phyloP scores from a whole-genome alignment of 2,888 invertebrate genomes.

The Lycocerus yunnanus region DNA sequence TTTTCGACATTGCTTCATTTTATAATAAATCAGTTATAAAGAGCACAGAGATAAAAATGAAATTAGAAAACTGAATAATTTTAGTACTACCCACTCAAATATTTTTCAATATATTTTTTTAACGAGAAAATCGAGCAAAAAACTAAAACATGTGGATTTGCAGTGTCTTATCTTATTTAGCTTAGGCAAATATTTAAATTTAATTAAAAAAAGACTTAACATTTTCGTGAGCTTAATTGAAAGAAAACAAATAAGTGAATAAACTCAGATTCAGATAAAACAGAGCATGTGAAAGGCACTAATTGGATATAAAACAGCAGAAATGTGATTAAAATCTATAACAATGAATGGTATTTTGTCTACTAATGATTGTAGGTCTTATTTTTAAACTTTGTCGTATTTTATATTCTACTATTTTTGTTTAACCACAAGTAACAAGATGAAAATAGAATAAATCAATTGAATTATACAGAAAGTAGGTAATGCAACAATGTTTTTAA shows the following conservation, averaged over 20 bases:
- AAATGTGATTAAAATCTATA: not conserved
- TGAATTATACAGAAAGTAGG: no score
- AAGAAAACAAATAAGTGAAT: not conserved
- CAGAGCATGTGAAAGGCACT: no score
- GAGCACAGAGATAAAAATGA: no score
- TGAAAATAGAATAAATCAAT: no score
- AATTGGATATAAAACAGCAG: not conserved
- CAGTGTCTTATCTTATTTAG: no score
- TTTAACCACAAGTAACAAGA: no score
- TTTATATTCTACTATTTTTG: no score
- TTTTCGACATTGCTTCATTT: not conserved
- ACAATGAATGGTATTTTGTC: not conserved
- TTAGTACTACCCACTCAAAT: no score
- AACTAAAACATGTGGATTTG: not conserved
- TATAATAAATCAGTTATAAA: not conserved
- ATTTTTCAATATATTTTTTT: not conserved
- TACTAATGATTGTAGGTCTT: no score
- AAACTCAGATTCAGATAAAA: not conserved
- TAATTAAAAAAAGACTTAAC: not conserved
- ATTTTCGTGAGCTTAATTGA: not conserved
- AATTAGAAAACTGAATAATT: no score
- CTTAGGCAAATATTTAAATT: not conserved
- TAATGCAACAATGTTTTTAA: no score
- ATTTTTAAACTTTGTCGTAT: no score
- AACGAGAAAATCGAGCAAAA: not conserved